Base-by-base conservation (phyloP, 2,113 vertebrate species). In the Pitta sordida region DNA sequence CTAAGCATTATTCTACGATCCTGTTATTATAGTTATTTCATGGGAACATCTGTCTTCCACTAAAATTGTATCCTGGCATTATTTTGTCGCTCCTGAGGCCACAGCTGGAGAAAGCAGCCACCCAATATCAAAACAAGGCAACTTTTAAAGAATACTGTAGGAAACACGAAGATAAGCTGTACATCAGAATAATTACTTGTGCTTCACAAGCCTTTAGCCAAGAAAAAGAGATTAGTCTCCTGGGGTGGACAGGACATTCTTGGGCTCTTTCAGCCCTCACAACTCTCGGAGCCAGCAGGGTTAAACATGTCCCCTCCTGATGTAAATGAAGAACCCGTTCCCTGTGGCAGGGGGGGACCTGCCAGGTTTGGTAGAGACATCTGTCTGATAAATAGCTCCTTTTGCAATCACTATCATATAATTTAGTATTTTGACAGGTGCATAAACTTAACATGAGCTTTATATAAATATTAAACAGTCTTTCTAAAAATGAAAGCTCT, bases 381-480 rank as follows among this genome's bases (percentile, higher is more conserved):
- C 90, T 96, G 95, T 77, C 95, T 95, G 95, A 92, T 96, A 97
- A 97, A 97, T 96, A 96, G 94, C 96, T 96, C 95, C 80, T 96
- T 97, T 96, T 96, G 94, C 96, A 96, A 96, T 97, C 96, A 95
- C 90, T 91, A 96, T 95, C 94, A 71, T 84, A 90, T 96, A 96
- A 96, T 96, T 96, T 95, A 96, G 96, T 96, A 93, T 91, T 93
- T 95, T 97, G 97, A 97, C 96, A 97, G 96, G 94, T 96, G 95
- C 95, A 96, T 96, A 96, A 97, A 96, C 96, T 96, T 96, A 96
- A 95, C 93, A 91, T 92, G 95, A 96, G 94, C 86, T 96, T 95
- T 95, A 93, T 96, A 97, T 96, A 96, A 96, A 97, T 97, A 96
- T 97, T 97, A 97, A 97, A 97, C 90, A 97, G 95, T 32, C 81